A percentile compares a stretch with the other conserved stretches of the same genome.
These are phyloP conservation scores for Campoletis sonorensis DNA, from an alignment of 1,140 invertebrate genomes.

Conservation along the genomic window DNA sequence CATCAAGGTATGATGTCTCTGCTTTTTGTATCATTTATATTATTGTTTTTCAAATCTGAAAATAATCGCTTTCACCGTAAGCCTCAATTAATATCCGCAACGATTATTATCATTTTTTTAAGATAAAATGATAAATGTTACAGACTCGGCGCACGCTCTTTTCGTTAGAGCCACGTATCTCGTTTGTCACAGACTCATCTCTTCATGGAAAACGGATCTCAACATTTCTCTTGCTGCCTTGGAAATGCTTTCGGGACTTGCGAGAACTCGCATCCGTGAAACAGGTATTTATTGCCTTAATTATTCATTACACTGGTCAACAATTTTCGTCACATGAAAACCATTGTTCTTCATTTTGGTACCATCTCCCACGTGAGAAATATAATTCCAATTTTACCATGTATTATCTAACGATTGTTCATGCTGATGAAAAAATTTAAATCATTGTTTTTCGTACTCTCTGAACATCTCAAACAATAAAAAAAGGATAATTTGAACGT, in stretches of 20 bases:
- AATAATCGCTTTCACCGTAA: constrained; percentile 2
- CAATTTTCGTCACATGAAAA: constrained; percentile 12
- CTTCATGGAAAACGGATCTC: constrained; percentile 97
- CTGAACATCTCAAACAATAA: too few species aligned
- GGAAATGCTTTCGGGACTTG: constrained; percentile 92
- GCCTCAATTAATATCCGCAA: constrained; percentile 15
- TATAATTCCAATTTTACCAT: too few species aligned
- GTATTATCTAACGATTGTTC: neutral
- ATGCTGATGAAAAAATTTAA: too few species aligned
- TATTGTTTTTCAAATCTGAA: constrained; percentile 34
- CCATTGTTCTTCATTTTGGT: neutral
- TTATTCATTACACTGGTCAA: neutral
- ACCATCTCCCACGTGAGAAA: too few species aligned
- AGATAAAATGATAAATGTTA: constrained; percentile 60
- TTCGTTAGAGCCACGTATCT: constrained; percentile 94
- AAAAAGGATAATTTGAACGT: too few species aligned
- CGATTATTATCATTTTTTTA: constrained; percentile 40
- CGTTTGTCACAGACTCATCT: constrained; percentile 95
- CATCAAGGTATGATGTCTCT: constrained; percentile 54
- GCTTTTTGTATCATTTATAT: constrained; percentile 45
- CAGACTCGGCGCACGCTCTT: constrained; percentile 89
- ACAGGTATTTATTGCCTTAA: constrained; percentile 80
- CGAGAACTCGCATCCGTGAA: constrained; percentile 89
- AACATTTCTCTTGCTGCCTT: constrained; percentile 95
- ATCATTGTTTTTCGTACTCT: too few species aligned